These are phyloP conservation scores for Hypsibius dujardini DNA, from an alignment of 1,140 invertebrate genomes.

Conservation along the genomic window DNA sequence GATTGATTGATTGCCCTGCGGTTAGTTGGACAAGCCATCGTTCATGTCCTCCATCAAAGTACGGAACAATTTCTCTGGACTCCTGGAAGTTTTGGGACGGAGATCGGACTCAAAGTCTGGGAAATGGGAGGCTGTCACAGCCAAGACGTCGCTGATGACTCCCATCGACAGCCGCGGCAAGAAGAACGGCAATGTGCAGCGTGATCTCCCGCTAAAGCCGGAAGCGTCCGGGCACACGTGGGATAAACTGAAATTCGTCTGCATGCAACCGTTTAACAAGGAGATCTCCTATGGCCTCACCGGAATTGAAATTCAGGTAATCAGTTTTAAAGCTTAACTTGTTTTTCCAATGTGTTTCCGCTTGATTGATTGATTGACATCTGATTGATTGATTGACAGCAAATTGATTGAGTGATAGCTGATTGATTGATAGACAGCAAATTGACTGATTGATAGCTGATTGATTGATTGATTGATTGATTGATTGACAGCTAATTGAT, in stretches of 20 bases:
- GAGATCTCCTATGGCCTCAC: conserved; percentile 25
- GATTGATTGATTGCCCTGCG: no score
- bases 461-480: no score
- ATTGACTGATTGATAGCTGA: no score
- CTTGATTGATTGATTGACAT: no score
- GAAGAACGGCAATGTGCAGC: conserved; percentile 39
- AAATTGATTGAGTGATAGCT: no score
- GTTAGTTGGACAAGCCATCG: no score
- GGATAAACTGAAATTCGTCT: conserved; percentile 63
- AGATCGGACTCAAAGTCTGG: neutral
- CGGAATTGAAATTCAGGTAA: conserved; percentile 19
- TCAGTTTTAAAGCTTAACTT: conserved; percentile 1
- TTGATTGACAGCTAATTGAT: no score
- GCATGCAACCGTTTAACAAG: conserved; percentile 68
- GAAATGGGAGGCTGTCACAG: conserved; percentile 5
- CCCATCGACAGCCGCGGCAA: conserved; percentile 51
- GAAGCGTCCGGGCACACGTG: conserved; percentile 46
- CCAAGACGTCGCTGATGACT: conserved; percentile 52
- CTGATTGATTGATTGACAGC: no score
- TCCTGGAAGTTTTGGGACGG: neutral
- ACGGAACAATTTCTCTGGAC: neutral
- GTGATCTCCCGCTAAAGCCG: conserved; percentile 47
- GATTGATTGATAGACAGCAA: no score
- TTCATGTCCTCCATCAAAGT: no score
- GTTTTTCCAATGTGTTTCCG: no score